These are phyloP conservation scores for Xestia c-nigrum DNA, from an alignment of 2,888 invertebrate species.

Conservation along the genomic window DNA sequence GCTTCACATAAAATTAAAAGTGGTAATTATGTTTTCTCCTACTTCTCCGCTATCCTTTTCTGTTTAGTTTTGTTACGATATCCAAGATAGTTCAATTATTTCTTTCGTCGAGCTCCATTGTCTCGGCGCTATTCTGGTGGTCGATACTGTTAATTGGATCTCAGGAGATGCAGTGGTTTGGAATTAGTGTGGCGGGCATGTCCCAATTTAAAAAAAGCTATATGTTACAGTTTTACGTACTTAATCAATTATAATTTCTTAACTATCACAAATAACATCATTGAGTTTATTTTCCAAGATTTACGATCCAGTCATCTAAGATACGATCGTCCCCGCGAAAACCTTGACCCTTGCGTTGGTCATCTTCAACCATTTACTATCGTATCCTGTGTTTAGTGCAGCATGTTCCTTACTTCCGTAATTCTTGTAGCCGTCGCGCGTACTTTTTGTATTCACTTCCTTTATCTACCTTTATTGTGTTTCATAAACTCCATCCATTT, in stretches of 20 bases:
- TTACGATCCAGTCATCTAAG: too few species aligned
- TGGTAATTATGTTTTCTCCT: too few species aligned
- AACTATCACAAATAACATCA: background rate
- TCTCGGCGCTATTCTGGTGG: background rate
- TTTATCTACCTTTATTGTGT: background rate
- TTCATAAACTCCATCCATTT: background rate
- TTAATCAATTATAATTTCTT: background rate
- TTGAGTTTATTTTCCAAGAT: background rate
- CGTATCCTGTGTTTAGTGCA: background rate
- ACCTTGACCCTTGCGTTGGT: background rate
- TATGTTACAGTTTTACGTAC: background rate
- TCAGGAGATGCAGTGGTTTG: background rate
- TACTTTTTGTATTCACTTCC: background rate
- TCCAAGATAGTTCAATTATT: background rate
- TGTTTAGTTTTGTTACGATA: background rate
- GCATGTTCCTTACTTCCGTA: background rate
- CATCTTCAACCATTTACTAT: too few species aligned
- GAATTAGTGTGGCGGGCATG: background rate
- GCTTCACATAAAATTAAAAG: background rate
- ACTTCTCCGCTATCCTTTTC: too few species aligned
- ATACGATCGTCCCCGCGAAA: background rate
- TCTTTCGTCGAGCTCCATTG: background rate
- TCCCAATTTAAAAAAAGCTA: background rate
- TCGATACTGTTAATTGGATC: background rate
- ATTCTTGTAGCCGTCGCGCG: background rate